These are phyloP conservation scores for Ariopsis seemanni DNA, from an alignment of 2,113 vertebrate species.

Conservation along the genomic window DNA sequence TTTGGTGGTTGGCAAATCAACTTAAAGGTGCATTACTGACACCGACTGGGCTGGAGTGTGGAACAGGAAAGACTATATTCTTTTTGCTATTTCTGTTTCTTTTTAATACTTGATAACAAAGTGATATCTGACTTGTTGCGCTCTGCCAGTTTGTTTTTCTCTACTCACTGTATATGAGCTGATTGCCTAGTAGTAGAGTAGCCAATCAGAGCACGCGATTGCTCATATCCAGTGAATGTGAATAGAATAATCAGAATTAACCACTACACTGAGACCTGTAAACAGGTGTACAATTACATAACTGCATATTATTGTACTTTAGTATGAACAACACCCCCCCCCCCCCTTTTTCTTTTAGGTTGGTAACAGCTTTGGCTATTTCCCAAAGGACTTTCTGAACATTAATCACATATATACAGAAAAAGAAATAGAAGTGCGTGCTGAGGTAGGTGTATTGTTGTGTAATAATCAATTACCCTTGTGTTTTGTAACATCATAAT, in stretches of 20 bases:
- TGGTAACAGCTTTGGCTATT: constrained; percentile 91
- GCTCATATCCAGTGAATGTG: too few species aligned
- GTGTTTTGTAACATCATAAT: neutral
- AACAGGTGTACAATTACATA: neutral
- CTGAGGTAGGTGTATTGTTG: constrained; percentile 79
- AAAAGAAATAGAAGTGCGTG: constrained; percentile 81
- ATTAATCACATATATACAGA: constrained; percentile 84
- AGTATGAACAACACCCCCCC: neutral
- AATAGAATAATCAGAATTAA: neutral
- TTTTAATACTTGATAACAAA: too few species aligned
- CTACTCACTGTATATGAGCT: too few species aligned
- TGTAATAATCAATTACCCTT: neutral
- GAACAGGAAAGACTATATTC: too few species aligned
- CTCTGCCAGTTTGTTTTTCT: too few species aligned
- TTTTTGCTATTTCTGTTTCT: too few species aligned
- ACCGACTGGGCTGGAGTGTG: too few species aligned
- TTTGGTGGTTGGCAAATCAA: too few species aligned
- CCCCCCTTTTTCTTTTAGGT: constrained; percentile 70
- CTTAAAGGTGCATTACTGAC: too few species aligned
- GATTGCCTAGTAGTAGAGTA: too few species aligned
- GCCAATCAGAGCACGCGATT: too few species aligned
- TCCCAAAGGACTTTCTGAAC: constrained; percentile 87
- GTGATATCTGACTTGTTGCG: too few species aligned
- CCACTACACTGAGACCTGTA: neutral
- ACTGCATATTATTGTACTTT: neutral